phyloP scores from a whole-genome alignment of 1,140 invertebrate genomes.

The Holcopasites calliopsidis region DNA sequence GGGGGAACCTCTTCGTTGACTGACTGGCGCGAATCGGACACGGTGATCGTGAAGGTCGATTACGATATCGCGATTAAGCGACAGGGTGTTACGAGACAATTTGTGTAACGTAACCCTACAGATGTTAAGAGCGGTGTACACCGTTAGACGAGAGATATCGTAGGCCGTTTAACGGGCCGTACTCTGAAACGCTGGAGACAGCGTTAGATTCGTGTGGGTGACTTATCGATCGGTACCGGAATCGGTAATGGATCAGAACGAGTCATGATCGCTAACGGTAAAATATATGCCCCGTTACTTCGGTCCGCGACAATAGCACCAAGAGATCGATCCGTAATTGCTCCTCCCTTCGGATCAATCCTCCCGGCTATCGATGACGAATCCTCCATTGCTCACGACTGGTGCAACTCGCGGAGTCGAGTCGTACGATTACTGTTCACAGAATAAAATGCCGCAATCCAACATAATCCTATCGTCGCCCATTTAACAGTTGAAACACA shows the following conservation, averaged over 20 bases:
- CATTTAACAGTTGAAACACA: no score
- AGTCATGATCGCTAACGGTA: constrained; percentile 53
- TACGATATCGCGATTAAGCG: no score
- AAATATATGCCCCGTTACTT: constrained; percentile 51
- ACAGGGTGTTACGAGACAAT: background rate
- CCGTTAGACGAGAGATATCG: background rate
- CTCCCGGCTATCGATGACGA: constrained; percentile 28
- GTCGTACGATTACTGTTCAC: no score
- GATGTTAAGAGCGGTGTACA: no score
- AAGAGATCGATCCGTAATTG: constrained; percentile 37
- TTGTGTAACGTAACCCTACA: background rate
- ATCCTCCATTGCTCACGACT: background rate
- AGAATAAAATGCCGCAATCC: no score
- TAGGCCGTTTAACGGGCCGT: constrained; percentile 2
- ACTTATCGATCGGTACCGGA: constrained; percentile 33
- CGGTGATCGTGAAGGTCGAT: no score
- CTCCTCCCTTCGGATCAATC: constrained; percentile 5
- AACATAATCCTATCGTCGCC: no score
- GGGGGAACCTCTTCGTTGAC: no score
- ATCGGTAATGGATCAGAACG: constrained; percentile 52
- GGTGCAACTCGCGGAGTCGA: background rate
- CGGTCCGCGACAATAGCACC: constrained; percentile 22
- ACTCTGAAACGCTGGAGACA: background rate
- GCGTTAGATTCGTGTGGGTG: constrained; percentile 31
- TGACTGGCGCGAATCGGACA: no score